These are phyloP conservation scores for Cylas formicarius DNA, from an alignment of 1,140 invertebrate genomes.

Conservation along the genomic window DNA sequence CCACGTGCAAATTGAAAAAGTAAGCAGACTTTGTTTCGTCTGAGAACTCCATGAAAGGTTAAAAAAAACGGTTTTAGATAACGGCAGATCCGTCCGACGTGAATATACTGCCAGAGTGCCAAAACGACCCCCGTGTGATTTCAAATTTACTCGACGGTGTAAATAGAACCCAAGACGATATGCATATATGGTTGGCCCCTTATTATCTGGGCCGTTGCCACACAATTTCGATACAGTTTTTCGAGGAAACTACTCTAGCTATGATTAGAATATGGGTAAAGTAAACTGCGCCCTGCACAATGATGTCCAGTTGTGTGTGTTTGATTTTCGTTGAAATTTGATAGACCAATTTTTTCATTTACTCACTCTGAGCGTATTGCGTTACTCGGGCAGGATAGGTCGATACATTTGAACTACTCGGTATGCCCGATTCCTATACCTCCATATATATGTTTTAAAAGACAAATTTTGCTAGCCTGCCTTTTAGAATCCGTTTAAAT, in stretches of 20 bases:
- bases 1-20: conserved; percentile 49
- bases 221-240: conserved; percentile 54
- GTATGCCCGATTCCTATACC: no score
- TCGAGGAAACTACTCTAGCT: conserved; percentile 51
- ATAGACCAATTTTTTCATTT: no score
- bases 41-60: not conserved
- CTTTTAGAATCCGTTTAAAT: no score
- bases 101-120: conserved; percentile 53
- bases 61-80: conserved; percentile 42
- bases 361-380: no score
- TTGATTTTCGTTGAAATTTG: no score
- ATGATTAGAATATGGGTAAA: conserved; percentile 74
- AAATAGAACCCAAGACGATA: conserved; percentile 66
- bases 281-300: no score
- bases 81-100: conserved; percentile 52
- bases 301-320: no score
- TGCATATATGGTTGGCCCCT: conserved; percentile 67
- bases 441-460: no score
- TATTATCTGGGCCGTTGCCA: conserved; percentile 52
- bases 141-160: conserved; percentile 62
- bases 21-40: conserved; percentile 28
- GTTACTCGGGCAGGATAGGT: no score
- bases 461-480: no score
- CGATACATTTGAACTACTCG: no score
- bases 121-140: conserved; percentile 53